phyloP scores from a whole-genome alignment of 2,888 invertebrate species.

The Hemistola chrysoprasaria region DNA sequence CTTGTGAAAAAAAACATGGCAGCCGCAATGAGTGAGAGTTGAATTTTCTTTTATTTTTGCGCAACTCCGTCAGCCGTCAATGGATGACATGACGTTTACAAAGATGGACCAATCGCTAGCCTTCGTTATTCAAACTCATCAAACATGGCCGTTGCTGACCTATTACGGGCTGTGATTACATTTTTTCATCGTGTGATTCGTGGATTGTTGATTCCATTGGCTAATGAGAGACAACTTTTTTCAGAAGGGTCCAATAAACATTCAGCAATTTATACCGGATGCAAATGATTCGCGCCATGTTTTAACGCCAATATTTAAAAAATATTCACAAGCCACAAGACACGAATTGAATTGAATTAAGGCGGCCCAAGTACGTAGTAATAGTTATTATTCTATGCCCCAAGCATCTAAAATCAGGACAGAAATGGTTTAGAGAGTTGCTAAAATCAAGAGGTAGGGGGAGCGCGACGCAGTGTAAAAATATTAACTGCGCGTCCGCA shows the following conservation, averaged over 20 bases:
- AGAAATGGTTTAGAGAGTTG: too few relatives aligned
- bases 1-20: constrained; percentile 88
- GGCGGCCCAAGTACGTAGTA: too few relatives aligned
- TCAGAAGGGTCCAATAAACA: constrained; percentile 44
- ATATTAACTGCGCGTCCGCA: too few relatives aligned
- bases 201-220: constrained; percentile 48
- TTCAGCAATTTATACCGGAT: constrained; percentile 35
- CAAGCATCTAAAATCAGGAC: too few relatives aligned
- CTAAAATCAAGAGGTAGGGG: too few relatives aligned
- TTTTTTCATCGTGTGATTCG: constrained; percentile 56
- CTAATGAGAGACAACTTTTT: constrained; percentile 33
- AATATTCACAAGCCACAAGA: too few relatives aligned
- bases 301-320: constrained; percentile 46
- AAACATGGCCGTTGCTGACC: constrained; percentile 62
- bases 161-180: constrained; percentile 37
- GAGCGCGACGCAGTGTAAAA: too few relatives aligned
- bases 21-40: constrained; percentile 77
- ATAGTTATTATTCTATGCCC: too few relatives aligned
- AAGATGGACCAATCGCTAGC: constrained; percentile 59
- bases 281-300: constrained; percentile 46
- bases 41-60: constrained; percentile 68
- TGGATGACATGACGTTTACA: constrained; percentile 65
- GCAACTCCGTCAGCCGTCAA: constrained; percentile 73
- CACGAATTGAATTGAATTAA: too few relatives aligned
- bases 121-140: constrained; percentile 55